These are phyloP conservation scores for Matsumurasca onukii DNA, from an alignment of 1,140 invertebrate genomes.

Conservation along the genomic window DNA sequence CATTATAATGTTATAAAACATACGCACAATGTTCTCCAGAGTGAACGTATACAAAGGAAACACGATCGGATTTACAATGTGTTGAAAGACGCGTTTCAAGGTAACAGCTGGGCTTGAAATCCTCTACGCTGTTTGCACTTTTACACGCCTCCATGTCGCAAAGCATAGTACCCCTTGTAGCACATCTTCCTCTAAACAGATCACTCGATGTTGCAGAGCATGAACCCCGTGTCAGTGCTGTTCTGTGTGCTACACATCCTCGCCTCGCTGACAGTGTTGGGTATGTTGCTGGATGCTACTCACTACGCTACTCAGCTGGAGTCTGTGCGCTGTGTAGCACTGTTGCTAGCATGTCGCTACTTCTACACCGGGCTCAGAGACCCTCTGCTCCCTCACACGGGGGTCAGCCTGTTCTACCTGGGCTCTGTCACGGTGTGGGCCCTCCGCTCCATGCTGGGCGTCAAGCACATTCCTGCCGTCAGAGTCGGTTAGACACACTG, in stretches of 20 bases:
- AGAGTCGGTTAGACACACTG: neutral
- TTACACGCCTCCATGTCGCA: too few relatives aligned
- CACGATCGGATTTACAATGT: too few relatives aligned
- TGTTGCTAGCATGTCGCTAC: neutral
- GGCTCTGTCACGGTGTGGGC: neutral
- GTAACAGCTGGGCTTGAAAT: too few relatives aligned
- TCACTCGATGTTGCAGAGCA: neutral
- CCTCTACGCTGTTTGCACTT: too few relatives aligned
- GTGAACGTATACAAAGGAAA: too few relatives aligned
- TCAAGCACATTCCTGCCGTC: neutral
- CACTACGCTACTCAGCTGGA: neutral
- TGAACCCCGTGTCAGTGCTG: neutral
- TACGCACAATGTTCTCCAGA: too few relatives aligned
- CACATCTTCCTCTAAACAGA: too few relatives aligned
- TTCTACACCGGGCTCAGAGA: neutral
- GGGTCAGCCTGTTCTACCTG: neutral
- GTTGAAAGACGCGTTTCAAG: too few relatives aligned
- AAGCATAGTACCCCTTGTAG: too few relatives aligned
- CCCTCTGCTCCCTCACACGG: neutral
- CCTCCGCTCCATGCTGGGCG: neutral
- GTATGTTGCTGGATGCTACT: neutral
- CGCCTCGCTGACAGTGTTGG: neutral
- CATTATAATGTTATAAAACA: too few relatives aligned
- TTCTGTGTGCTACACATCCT: neutral
- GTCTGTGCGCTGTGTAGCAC: neutral